Evolutionary conservation across 2,797 vertebrate genomes (phyloP).

Genomic region (Lutjanus campechanus): DNA sequence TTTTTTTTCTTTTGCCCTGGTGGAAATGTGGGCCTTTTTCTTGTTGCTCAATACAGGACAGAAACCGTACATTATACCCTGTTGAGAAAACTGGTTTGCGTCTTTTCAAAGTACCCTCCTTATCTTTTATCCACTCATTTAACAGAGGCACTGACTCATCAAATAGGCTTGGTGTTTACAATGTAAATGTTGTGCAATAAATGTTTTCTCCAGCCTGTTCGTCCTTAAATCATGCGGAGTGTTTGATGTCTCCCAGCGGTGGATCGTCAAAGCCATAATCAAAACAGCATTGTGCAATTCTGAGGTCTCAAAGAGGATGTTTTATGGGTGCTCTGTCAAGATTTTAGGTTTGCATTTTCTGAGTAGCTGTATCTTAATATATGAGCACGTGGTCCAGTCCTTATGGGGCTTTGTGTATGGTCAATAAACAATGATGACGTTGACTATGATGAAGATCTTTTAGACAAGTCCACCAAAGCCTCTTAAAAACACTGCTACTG

Average conservation of each 20-base stretch:
- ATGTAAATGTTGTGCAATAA: conserved; percentile 37
- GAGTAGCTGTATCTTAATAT: neutral
- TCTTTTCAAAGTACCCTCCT: neutral
- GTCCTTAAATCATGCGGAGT: conserved; percentile 2
- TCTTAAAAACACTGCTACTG: neutral
- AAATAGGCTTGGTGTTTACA: neutral
- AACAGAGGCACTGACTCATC: conserved; percentile 35
- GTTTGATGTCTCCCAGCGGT: conserved; percentile 2
- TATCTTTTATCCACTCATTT: neutral
- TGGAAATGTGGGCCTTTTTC: conserved; percentile 20
- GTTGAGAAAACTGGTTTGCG: conserved; percentile 4
- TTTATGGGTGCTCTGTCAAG: neutral
- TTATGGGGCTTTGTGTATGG: neutral
- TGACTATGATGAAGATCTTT: neutral
- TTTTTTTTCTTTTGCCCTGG: conserved; percentile 3
- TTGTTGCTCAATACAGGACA: conserved; percentile 38
- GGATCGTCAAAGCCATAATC: neutral
- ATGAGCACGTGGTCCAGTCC: neutral
- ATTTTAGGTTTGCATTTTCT: conserved; percentile 7
- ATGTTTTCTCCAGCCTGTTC: neutral
- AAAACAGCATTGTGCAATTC: conserved; percentile 18
- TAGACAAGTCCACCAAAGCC: too few relatives aligned
- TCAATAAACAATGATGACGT: neutral
- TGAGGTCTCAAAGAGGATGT: neutral
- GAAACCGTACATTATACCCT: neutral